Base-by-base conservation (phyloP, 2,797 vertebrate species). In the Sardinella longiceps region DNA sequence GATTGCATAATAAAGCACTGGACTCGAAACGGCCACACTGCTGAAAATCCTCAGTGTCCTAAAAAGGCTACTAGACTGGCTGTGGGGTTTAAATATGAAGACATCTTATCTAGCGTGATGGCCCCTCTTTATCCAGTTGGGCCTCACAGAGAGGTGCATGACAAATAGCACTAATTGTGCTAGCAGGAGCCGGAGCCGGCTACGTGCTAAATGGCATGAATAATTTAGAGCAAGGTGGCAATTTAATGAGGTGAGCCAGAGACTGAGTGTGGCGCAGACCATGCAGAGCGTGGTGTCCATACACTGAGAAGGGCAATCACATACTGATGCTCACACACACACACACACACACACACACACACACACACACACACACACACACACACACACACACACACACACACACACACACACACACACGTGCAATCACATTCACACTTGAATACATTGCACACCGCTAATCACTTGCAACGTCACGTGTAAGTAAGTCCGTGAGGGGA, bases 171-270 rank as follows among this genome's bases (percentile, higher is more conserved):
- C 89, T 88, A 90, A 90, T 89, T 87, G 88, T 89, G 89, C 66
- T 87, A 82, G 94, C 92, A 94, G 94, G 94, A 95, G 91, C 94
- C 93, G 93, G 94, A 93, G 94, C 94, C 95, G 95, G 95, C 95
- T 95, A 95, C 96, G 95, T 95, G 96, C 95, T 97, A 96, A 97
- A 97, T 92, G 95, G 95, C 94, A 93, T 94, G 88, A 97, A 97
- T 96, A 96, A 97, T 97, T 97, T 95, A 97, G 95, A 94, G 93
- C 93, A 95, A 96, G 95, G 96, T 94, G 94, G 95, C 94, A 95
- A 93, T 92, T 94, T 95, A 95, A 96, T 95, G 95, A 97, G 96
- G 94, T 94, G 95, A 96, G 95, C 91, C 91, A 92, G 87, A 90
- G 90, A 92, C 88, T 87, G 91, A 90, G 92, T 89, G 86, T 20